A percentile compares a stretch with the other conserved stretches of the same genome.
phyloP scores from a whole-genome alignment of 2,888 invertebrate species.

The Xylota sylvarum region DNA sequence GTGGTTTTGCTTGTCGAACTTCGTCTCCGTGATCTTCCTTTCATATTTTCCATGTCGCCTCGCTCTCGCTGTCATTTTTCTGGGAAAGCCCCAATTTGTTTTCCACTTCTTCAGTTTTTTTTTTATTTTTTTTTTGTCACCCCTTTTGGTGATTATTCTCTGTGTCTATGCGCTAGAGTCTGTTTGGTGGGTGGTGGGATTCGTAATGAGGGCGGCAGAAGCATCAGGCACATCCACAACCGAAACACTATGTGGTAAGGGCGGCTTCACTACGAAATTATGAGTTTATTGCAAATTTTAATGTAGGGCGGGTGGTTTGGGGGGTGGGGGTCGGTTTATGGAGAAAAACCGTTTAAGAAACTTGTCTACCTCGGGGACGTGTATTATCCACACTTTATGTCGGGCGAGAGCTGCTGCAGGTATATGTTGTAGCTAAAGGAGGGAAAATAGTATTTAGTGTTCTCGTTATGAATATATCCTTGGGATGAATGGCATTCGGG shows the following conservation, averaged over 20 bases:
- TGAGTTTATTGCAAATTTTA: slow-evolving; percentile 59
- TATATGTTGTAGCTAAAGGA: slow-evolving; percentile 1
- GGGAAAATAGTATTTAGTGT: slow-evolving; percentile 49
- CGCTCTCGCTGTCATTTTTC: slow-evolving; percentile 29
- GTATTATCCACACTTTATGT: slow-evolving; percentile 50
- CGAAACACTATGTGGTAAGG: slow-evolving; percentile 1
- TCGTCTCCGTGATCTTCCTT: slow-evolving; percentile 16
- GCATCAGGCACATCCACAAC: neutral
- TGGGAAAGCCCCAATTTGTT: slow-evolving; percentile 53
- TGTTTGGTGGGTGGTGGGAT: slow-evolving; percentile 9
- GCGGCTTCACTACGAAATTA: slow-evolving; percentile 41
- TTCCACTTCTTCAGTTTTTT: neutral
- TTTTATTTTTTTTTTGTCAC: neutral
- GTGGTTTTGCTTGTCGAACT: slow-evolving; percentile 77
- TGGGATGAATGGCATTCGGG: slow-evolving; percentile 63
- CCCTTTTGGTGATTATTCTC: slow-evolving; percentile 23
- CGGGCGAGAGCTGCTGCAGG: slow-evolving; percentile 26
- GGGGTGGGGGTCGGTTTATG: slow-evolving; percentile 16
- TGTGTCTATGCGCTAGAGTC: neutral
- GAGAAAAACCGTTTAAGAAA: slow-evolving; percentile 51
- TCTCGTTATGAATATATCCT: slow-evolving; percentile 68
- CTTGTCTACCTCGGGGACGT: slow-evolving; percentile 47
- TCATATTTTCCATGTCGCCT: slow-evolving; percentile 27
- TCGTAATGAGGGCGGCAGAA: slow-evolving; percentile 39
- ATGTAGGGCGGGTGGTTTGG: slow-evolving; percentile 5